phyloP scores from a whole-genome alignment of 2,888 invertebrate genomes.

The Falcaria lacertinaria region DNA sequence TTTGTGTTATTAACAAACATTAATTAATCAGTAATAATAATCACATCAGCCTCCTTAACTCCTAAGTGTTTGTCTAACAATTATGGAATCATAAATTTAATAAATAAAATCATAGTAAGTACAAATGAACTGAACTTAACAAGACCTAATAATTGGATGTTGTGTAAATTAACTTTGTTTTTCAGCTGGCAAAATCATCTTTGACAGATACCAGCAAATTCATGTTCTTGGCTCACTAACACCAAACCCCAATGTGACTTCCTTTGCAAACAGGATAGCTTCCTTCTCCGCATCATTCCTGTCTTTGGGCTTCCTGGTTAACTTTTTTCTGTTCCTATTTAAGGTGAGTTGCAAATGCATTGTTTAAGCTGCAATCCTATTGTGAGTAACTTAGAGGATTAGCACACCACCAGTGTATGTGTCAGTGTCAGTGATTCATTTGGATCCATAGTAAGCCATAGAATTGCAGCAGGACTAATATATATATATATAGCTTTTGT shows the following conservation, averaged over 20 bases:
- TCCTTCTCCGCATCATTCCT: conserved; percentile 63
- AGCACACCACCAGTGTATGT: no score
- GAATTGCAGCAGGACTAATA: no score
- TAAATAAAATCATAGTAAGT: no score
- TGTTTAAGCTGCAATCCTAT: conserved; percentile 7
- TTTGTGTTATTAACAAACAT: neutral
- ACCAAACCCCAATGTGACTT: conserved; percentile 69
- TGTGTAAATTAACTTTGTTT: conserved; percentile 44
- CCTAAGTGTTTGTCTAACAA: neutral
- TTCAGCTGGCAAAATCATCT: conserved; percentile 81
- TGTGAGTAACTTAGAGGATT: neutral
- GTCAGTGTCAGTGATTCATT: no score
- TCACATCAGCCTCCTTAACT: neutral
- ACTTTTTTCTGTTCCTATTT: conserved; percentile 63
- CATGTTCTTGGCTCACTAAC: conserved; percentile 72
- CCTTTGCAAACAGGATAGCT: conserved; percentile 67
- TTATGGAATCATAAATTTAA: no score
- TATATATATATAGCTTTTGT: no score
- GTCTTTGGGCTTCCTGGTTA: conserved; percentile 82
- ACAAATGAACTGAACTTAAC: neutral
- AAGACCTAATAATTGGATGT: conserved; percentile 5
- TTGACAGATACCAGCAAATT: conserved; percentile 82
- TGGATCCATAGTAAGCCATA: no score
- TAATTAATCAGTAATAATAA: no score
- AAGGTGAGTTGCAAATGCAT: conserved; percentile 52